Conservation (phyloP, 2,113 vertebrate species). For the Budorcas taxicolor region DNA sequence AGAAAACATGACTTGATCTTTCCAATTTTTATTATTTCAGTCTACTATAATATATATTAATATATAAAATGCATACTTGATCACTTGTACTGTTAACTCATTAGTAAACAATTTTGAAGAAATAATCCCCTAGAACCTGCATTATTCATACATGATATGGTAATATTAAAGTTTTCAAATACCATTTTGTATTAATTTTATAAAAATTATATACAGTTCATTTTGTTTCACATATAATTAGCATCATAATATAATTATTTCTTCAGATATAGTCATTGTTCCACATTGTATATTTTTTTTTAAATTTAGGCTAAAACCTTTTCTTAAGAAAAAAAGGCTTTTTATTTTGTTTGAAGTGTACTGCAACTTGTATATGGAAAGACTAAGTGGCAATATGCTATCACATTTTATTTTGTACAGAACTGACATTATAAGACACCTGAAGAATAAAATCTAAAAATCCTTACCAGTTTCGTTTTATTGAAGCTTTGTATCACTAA, state of each 20-base stretch:
- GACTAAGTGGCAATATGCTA: not conserved
- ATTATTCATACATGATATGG: not conserved
- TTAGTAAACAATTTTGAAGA: slow-evolving; percentile 26
- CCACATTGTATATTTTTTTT: not conserved
- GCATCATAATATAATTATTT: not conserved
- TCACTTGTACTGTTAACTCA: not conserved
- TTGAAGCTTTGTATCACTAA: not conserved
- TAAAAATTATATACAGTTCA: not conserved
- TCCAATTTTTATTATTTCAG: not conserved
- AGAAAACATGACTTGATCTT: not conserved
- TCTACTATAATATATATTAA: not conserved
- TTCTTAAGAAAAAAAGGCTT: not conserved
- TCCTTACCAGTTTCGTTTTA: not conserved
- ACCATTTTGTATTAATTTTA: not conserved
- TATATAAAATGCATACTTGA: not conserved
- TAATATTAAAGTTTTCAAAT: slow-evolving; percentile 4
- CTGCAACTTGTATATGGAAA: not conserved
- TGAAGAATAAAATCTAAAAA: not conserved
- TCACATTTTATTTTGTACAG: not conserved
- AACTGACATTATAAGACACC: not conserved
- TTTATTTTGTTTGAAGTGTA: not conserved
- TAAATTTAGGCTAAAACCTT: not conserved
- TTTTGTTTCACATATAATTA: not conserved
- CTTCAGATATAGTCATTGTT: not conserved
- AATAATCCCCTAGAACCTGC: not conserved